A percentile compares a stretch with the other conserved stretches of the same genome.
Evolutionary conservation across 1,140 invertebrate genomes (phyloP).

Genomic region (Scaptomyza montana): DNA sequence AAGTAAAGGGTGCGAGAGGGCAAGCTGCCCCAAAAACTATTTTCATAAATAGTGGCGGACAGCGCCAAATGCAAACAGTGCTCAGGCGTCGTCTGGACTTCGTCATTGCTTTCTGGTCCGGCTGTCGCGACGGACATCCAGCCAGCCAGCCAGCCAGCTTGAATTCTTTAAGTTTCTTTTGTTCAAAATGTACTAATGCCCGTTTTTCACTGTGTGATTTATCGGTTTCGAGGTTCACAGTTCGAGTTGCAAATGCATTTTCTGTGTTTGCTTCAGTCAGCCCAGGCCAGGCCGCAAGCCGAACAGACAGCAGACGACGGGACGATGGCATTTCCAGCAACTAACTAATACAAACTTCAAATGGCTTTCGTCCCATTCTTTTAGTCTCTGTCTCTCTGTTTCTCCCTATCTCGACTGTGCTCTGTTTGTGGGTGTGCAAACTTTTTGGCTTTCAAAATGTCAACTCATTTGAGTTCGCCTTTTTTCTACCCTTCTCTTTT

Average conservation of each 20-base stretch:
- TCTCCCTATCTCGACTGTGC: constrained; percentile 2
- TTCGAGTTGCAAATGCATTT: constrained; percentile 83
- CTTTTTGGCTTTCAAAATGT: constrained; percentile 73
- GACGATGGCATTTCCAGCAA: constrained; percentile 37
- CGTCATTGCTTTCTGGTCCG: constrained; percentile 41
- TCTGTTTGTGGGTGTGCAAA: constrained; percentile 36
- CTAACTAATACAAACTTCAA: constrained; percentile 64
- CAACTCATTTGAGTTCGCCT: constrained; percentile 59
- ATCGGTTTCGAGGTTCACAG: constrained; percentile 80
- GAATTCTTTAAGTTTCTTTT: constrained; percentile 79
- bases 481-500: constrained; percentile 36
- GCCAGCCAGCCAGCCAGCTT: constrained; percentile 40
- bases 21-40: constrained; percentile 68
- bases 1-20: not conserved
- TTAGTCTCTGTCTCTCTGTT: constrained; percentile 29
- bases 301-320: constrained; percentile 31
- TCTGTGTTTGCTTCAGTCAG: constrained; percentile 59
- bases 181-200: constrained; percentile 74
- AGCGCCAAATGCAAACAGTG: constrained; percentile 69
- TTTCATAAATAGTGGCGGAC: constrained; percentile 73
- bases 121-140: constrained; percentile 42
- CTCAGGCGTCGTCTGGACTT: constrained; percentile 61
- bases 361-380: constrained; percentile 51
- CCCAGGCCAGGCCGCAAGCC: constrained; percentile 28
- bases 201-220: constrained; percentile 83